phyloP scores from a whole-genome alignment of 2,113 vertebrate species.

The Emberiza fucata region DNA sequence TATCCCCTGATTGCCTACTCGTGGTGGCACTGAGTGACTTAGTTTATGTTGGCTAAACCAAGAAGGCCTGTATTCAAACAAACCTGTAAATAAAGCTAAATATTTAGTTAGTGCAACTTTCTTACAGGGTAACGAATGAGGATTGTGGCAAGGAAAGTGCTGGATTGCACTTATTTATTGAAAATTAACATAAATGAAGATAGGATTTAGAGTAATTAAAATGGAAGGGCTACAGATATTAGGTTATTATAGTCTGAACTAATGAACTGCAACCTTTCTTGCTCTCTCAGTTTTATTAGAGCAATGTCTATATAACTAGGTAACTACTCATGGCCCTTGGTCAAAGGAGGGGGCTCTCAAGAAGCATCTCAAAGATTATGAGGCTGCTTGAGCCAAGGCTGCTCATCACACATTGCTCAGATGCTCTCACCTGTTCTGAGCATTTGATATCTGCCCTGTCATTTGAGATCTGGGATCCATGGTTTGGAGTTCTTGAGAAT shows the following conservation, averaged over 20 bases:
- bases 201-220: neutral
- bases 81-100: neutral
- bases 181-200: neutral
- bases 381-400: neutral
- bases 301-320: neutral
- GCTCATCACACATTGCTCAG: neutral
- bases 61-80: neutral
- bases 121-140: neutral
- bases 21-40: neutral
- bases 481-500: neutral
- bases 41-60: neutral
- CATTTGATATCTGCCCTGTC: neutral
- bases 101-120: neutral
- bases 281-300: neutral
- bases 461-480: neutral
- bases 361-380: neutral
- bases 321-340: neutral
- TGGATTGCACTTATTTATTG: neutral
- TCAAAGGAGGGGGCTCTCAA: neutral
- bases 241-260: neutral
- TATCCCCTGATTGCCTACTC: neutral
- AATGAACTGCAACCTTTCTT: neutral
- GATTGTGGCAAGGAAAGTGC: neutral
- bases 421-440: neutral
- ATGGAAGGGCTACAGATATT: neutral